Conservation (phyloP, 23 tunicate species). For the Clavelina lepadiformis region DNA sequence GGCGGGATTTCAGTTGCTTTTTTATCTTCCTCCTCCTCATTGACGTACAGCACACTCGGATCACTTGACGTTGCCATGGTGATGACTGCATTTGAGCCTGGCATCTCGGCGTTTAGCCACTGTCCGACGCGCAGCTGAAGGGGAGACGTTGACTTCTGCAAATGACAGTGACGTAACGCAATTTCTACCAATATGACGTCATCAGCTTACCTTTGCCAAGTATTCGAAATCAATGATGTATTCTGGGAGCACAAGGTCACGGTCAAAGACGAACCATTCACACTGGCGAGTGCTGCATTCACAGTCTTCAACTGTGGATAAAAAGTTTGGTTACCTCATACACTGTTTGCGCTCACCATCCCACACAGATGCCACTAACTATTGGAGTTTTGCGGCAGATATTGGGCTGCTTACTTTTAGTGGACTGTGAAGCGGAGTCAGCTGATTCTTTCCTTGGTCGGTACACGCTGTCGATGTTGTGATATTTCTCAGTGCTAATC, state of each 20-base stretch:
- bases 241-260: constrained; percentile 71
- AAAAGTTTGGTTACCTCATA: no score
- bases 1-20: constrained; percentile 44
- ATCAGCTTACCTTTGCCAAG: constrained; percentile 56
- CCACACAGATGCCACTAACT: no score
- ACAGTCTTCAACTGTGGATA: constrained; percentile 65
- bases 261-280: constrained; percentile 70
- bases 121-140: constrained; percentile 58
- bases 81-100: constrained; percentile 25
- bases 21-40: constrained; percentile 42
- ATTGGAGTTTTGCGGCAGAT: neutral
- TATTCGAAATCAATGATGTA: constrained; percentile 91
- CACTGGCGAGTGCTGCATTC: constrained; percentile 91
- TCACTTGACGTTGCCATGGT: constrained; percentile 28
- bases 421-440: constrained; percentile 1
- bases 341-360: no score
- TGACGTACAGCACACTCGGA: constrained; percentile 9
- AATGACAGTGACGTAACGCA: no score
- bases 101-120: constrained; percentile 45
- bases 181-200: no score
- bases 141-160: constrained; percentile 78
- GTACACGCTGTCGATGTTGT: constrained; percentile 81
- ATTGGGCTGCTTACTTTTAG: no score
- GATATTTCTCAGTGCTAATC: constrained; percentile 47
- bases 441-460: constrained; percentile 38